Base-by-base conservation (phyloP, 2,888 invertebrate species). In the Himalopsyche tibetana region DNA sequence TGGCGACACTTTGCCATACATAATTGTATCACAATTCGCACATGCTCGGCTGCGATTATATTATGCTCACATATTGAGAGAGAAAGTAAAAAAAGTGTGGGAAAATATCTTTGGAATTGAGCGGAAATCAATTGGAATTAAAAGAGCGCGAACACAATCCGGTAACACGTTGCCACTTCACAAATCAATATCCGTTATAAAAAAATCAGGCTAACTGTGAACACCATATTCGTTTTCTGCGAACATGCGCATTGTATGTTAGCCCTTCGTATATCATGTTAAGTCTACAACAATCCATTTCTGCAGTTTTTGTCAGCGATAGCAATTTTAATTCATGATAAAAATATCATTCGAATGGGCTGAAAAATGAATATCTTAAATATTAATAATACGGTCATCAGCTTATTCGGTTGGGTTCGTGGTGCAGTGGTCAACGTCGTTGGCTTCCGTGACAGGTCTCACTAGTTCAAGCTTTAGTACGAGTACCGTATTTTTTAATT, bases 101-200 rank as follows among this genome's bases (percentile, higher is more conserved):
- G 63, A 63, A 63, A 63, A 63, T 19, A 19, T 28, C 63, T 19
- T 63, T 19, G 28, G 19, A 28, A 63, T 63, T 28, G 63, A 19
- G 28, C 63, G 63, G 63, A 63, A 63, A 56, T 56, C 17, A 19
- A 56, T 56, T 56, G n/a, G n/a, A n/a, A 63, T 19, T 51, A 63
- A 63, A 19, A n/a, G 19, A 63, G 19, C 63, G 19, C 63, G 28
- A 63, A 63, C 8, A 6, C 63, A 9, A 63, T 19, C 63, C 63
- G 63, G 19, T 63, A 63, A 63, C 19, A 63, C 0, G 28, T 5
- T 63, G 15, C 19, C 63, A 63, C 63, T 19, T 28, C n/a, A 63
- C 19, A 63, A 63, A 63, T 63, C 63, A 63, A 63, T 63, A 63
- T 63, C 63, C 63, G 19, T 63, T 63, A 63, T 63, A 11, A 63